Evolutionary conservation across 2,888 invertebrate genomes (phyloP), one percentile per base, ranked within the genome.

Genomic region (Hydraecia micacea): DNA sequence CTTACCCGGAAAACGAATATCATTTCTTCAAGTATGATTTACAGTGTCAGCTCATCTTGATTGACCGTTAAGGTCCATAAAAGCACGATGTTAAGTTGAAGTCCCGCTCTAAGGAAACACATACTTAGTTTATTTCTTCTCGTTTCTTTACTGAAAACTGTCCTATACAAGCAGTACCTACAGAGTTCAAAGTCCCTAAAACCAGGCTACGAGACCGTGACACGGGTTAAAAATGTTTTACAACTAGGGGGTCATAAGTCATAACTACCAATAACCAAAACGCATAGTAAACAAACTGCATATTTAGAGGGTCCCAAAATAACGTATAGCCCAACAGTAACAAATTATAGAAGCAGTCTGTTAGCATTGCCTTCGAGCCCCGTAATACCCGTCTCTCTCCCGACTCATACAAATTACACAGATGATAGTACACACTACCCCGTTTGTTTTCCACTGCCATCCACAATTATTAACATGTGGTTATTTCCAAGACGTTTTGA

Each of bases 401-500:
- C 32, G 60, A 75, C 74, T 76, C 71, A 60, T 60, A 86, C 75
- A 84, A 83, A 73, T 80, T 58, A 63, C 75, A 32, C 28, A 68
- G 75, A 79, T 66, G 72, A 75, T 70, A n/a, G 49, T 75, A 75
- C 49, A 62, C 67, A 46, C n/a, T 28, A 69, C 60, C n/a, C 32
- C 62, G 63, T 76, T 78, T 79, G 67, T 77, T 87, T 71, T 71
- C 28, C 55, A 49, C 63, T 62, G 32, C 28, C 28, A 60, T 76
- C 70, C 39, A 74, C 42, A 25, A 42, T 74, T 32, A 73, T 79
- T 74, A 83, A 80, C 78, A 77, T 74, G 85, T 85, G 76, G 78
- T 71, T 81, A 81, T 86, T 85, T 77, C 77, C 73, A 77, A 77
- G 73, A 73, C 73, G 60, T 75, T 79, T 75, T 70, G 75, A 84